Conservation (phyloP, 2,797 vertebrate genomes). For the Gymnodraco acuticeps region DNA sequence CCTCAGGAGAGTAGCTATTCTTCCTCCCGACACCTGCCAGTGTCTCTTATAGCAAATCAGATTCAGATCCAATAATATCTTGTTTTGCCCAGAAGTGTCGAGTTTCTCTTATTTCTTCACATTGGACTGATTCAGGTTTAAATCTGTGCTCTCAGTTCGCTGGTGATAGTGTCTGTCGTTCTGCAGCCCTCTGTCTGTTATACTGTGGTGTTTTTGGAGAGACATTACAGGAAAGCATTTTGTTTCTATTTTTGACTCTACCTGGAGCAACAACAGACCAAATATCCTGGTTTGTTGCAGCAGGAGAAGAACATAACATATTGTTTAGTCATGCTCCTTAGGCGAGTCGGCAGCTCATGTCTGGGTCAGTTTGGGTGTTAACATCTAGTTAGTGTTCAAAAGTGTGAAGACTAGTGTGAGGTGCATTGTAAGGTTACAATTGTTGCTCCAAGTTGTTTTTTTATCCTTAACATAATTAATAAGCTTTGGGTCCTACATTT, state of each 20-base stretch:
- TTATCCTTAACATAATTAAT: neutral
- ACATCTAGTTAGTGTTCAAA: conserved; percentile 16
- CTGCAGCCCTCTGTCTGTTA: conserved; percentile 24
- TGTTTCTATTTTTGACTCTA: conserved; percentile 30
- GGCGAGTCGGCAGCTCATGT: neutral
- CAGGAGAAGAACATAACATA: neutral
- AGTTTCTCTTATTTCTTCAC: conserved; percentile 33
- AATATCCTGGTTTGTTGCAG: conserved; percentile 13
- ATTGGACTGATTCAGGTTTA: conserved; percentile 32
- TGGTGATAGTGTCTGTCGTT: conserved; percentile 34
- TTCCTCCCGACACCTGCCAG: conserved; percentile 1
- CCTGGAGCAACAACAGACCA: conserved; percentile 6
- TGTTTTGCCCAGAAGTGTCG: neutral
- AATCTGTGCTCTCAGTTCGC: conserved; percentile 41
- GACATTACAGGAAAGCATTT: conserved; percentile 31
- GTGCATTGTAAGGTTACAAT: neutral
- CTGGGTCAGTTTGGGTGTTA: conserved; percentile 14
- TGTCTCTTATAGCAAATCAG: conserved; percentile 7
- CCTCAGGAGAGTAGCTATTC: conserved; percentile 7
- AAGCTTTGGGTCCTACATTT: neutral
- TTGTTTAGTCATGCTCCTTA: conserved; percentile 10
- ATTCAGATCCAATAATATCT: conserved; percentile 16
- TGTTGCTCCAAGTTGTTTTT: neutral
- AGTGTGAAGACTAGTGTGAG: neutral
- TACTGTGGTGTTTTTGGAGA: conserved; percentile 25